Base-by-base conservation (phyloP, 2,797 vertebrate genomes). In the Cynodonichthys magdalenae region DNA sequence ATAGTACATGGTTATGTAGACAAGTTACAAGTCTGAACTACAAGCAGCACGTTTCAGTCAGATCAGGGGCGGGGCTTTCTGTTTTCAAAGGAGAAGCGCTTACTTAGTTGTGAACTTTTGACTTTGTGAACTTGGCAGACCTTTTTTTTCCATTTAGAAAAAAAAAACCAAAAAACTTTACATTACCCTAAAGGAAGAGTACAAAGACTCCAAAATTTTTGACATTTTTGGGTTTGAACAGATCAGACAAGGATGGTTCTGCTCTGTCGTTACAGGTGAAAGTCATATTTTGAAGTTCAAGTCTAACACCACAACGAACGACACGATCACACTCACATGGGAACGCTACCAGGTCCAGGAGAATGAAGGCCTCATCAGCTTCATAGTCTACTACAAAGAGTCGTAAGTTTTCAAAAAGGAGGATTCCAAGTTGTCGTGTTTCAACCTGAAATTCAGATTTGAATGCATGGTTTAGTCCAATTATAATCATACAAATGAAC, bases 341-440 rank as follows among this genome's bases (percentile, higher is more conserved):
- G 96, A 97, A 70, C 92, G 94, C 15, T 98, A 98, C 89, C 92
- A 93, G 31, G 96, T 95, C 0, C 94, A 91, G 0, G 95, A 96
- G 82, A 94, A 95, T 80, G 84, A 93, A 80, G 95, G 96, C 84
- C 95, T 98, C 49, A 96, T 98, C 89, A 98, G 96, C 89, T 99
- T 99, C 83, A 96, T 97, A 0, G 95, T 99, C 64, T 99, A 97
- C 93, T 99, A 96, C 91, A 99, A 98, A 84, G 97, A 99, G 66
- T 95, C 97, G 98, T 99, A 85, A 97, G 97, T 98, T 69, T 5
- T 56, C 31, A 27, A 15, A 11, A 2, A 24, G 24, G 24, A 24
- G 31, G 6, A 6, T 31, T 39, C 11, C 36, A 39, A 14, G 12
- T 14, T 39, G 36, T 39, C 36, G 1, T 31, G 31, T 31, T 31